A percentile compares a stretch with the other conserved stretches of the same genome.
These are phyloP conservation scores for Oriolus oriolus DNA, from an alignment of 2,113 vertebrate genomes.

Conservation along the genomic window DNA sequence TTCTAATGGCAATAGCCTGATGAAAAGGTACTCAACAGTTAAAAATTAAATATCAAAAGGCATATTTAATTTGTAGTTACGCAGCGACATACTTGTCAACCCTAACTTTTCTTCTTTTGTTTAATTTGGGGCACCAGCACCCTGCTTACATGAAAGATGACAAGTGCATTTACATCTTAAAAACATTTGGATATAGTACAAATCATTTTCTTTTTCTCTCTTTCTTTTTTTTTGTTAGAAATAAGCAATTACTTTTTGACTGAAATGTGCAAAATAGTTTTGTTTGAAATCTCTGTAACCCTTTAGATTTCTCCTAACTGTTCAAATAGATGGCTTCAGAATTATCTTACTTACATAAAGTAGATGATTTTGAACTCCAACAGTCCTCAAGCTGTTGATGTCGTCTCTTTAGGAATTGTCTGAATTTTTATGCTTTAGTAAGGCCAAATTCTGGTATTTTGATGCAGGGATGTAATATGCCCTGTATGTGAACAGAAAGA, in stretches of 20 bases:
- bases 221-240: neutral
- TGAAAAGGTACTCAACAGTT: slow-evolving; percentile 48
- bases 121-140: slow-evolving; percentile 38
- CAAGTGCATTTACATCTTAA: slow-evolving; percentile 59
- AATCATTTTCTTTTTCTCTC: neutral
- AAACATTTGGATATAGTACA: slow-evolving; percentile 34
- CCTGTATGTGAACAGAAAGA: neutral
- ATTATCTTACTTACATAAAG: neutral
- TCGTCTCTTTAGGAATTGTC: neutral
- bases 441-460: neutral
- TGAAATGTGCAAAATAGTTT: slow-evolving; percentile 22
- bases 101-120: slow-evolving; percentile 47
- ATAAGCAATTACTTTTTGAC: slow-evolving; percentile 9
- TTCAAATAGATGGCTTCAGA: neutral
- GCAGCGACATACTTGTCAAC: slow-evolving; percentile 44
- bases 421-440: neutral
- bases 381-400: neutral
- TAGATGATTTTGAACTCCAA: neutral
- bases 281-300: neutral
- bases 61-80: slow-evolving; percentile 49
- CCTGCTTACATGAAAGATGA: slow-evolving; percentile 56
- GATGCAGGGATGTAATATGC: neutral
- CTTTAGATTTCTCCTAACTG: neutral
- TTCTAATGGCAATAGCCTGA: slow-evolving; percentile 17
- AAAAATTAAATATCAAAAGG: slow-evolving; percentile 54